phyloP scores from a whole-genome alignment of 2,113 vertebrate species.

The Setophaga coronata region DNA sequence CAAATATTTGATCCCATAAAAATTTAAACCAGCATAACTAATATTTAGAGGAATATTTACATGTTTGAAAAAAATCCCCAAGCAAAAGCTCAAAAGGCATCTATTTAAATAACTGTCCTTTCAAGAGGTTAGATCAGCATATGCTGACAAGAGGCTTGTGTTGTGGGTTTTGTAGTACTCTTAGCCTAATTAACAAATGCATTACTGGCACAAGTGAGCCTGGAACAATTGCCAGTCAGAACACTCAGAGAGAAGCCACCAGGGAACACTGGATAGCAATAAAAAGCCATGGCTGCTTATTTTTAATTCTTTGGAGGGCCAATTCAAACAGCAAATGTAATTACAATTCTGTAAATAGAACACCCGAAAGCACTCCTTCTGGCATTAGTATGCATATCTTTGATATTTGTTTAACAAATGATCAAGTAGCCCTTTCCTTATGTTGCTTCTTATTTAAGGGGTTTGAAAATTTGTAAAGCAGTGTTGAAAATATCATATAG shows the following conservation, averaged over 20 bases:
- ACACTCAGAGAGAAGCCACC: slow-evolving; percentile 29
- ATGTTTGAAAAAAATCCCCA: background rate
- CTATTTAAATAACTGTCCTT: background rate
- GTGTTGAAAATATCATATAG: background rate
- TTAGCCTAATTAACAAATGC: slow-evolving; percentile 40
- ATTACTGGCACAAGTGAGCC: background rate
- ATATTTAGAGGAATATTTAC: slow-evolving; percentile 48
- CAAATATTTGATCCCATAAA: slow-evolving; percentile 55
- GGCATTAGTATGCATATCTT: slow-evolving; percentile 50
- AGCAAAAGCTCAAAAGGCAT: background rate
- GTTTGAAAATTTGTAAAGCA: slow-evolving; percentile 12
- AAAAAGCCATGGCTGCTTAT: slow-evolving; percentile 42
- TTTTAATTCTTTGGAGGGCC: slow-evolving; percentile 69
- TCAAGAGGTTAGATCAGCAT: slow-evolving; percentile 37
- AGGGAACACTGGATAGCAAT: slow-evolving; percentile 53
- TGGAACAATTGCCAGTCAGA: slow-evolving; percentile 51
- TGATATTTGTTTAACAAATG: slow-evolving; percentile 69
- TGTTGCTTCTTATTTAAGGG: slow-evolving; percentile 47
- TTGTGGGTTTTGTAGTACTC: slow-evolving; percentile 24
- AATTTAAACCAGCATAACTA: slow-evolving; percentile 45
- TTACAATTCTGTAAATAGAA: slow-evolving; percentile 71
- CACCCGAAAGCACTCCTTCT: slow-evolving; percentile 64
- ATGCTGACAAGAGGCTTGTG: slow-evolving; percentile 11
- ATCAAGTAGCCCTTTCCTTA: slow-evolving; percentile 40
- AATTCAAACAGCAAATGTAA: slow-evolving; percentile 73